These are phyloP conservation scores for Scaeva pyrastri DNA, from an alignment of 2,888 invertebrate species.

Conservation along the genomic window DNA sequence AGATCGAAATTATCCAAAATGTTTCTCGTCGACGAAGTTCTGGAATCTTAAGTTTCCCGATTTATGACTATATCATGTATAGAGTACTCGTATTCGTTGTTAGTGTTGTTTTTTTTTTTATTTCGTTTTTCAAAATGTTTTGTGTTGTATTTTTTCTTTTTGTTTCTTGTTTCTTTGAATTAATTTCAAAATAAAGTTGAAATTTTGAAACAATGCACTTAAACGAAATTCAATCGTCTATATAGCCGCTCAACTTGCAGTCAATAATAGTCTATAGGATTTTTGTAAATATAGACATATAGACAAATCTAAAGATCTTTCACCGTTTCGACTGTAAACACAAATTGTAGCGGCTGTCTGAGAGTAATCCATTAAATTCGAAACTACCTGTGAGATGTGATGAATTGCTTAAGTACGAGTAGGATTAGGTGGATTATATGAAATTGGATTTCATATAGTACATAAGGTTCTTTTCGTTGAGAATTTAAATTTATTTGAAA, in stretches of 20 bases:
- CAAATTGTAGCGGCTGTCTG: conserved; percentile 29
- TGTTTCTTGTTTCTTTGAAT: conserved; percentile 28
- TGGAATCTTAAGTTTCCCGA: conserved; percentile 68
- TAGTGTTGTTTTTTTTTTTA: conserved; percentile 19
- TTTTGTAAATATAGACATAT: conserved; percentile 16
- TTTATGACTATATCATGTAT: conserved; percentile 52
- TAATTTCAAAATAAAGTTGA: conserved; percentile 59
- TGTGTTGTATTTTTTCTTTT: background rate
- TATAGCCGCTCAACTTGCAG: conserved; percentile 10
- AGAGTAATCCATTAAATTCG: conserved; percentile 40
- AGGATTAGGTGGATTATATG: background rate
- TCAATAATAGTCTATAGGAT: conserved; percentile 29
- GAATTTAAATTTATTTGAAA: too few species aligned
- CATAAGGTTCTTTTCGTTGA: too few species aligned
- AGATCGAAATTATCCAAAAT: conserved; percentile 59
- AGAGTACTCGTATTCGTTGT: conserved; percentile 11
- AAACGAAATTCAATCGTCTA: conserved; percentile 48
- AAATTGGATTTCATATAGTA: too few species aligned
- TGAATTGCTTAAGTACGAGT: conserved; percentile 3
- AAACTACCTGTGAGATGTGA: conserved; percentile 61
- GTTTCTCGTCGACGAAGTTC: conserved; percentile 28
- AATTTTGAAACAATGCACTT: conserved; percentile 64
- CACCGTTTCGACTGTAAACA: conserved; percentile 38
- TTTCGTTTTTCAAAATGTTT: conserved; percentile 13
- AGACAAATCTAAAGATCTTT: background rate